Conservation (phyloP, 2,797 vertebrate genomes). For the Ispidina lecontei region DNA sequence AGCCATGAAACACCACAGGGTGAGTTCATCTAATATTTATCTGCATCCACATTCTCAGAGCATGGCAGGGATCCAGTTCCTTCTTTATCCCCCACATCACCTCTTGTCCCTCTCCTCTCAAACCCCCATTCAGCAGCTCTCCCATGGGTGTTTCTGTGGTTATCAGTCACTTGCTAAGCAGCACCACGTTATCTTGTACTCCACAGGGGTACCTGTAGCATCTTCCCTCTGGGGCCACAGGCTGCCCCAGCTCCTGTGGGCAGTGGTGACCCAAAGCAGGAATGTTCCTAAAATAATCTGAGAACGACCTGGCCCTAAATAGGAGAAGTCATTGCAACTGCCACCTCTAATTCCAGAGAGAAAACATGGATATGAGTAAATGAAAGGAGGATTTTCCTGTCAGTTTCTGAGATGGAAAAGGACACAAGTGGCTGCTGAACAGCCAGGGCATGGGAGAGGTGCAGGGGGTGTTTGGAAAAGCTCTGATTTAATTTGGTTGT, state of each 20-base stretch:
- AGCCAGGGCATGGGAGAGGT: not conserved
- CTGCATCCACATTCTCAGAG: not conserved
- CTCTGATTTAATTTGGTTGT: not conserved
- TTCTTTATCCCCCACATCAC: not conserved
- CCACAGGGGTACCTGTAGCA: fast-evolving
- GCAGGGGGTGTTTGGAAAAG: not conserved
- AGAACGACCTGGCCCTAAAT: not conserved
- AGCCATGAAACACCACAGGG: not conserved
- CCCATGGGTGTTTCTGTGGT: not conserved
- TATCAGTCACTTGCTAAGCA: not conserved
- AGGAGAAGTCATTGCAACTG: not conserved
- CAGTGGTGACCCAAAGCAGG: not conserved
- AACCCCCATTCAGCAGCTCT: fast-evolving
- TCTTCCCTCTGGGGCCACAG: not conserved
- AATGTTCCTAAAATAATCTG: not conserved
- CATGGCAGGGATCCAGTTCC: not conserved
- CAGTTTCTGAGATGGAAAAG: not conserved
- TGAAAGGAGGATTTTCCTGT: not conserved
- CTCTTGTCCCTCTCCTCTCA: not conserved
- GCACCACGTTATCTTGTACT: not conserved
- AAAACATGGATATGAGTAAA: not conserved
- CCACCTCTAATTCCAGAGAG: not conserved
- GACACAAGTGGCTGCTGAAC: not conserved
- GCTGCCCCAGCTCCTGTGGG: not conserved
- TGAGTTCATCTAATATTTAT: not conserved